A percentile compares a stretch with the other conserved stretches of the same genome.
Conservation (phyloP, 1,140 invertebrate genomes). For the Trachymyrmex cornetzi region DNA sequence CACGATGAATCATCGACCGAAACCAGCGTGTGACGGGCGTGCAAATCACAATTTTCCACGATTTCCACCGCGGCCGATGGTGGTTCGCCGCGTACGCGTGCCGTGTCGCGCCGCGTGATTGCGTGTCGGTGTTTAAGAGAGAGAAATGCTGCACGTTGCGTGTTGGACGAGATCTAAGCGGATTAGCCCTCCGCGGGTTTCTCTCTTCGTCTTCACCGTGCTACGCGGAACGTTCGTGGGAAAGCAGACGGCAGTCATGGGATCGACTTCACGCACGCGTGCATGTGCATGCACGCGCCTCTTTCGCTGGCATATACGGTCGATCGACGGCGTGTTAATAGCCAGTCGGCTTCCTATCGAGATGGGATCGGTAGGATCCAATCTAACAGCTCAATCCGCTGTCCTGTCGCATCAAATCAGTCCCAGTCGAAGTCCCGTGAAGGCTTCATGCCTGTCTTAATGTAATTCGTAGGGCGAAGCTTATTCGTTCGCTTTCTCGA, state of each 20-base stretch:
- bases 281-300: slow-evolving; percentile 40
- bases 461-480: slow-evolving; percentile 47
- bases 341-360: slow-evolving; percentile 30
- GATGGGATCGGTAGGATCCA: slow-evolving; percentile 40
- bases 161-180: slow-evolving; percentile 75
- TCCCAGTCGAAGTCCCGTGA: neutral
- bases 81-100: slow-evolving; percentile 37
- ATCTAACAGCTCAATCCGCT: slow-evolving; percentile 60
- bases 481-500: neutral
- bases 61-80: slow-evolving; percentile 66
- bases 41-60: slow-evolving; percentile 75
- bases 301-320: neutral
- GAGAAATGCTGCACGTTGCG: slow-evolving; percentile 55
- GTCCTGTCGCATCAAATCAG: slow-evolving; percentile 52
- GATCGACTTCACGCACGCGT: slow-evolving; percentile 45
- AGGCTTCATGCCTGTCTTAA: slow-evolving; percentile 18
- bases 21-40: slow-evolving; percentile 65
- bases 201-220: slow-evolving; percentile 9
- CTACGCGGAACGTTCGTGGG: slow-evolving; percentile 62
- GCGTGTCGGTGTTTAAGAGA: slow-evolving; percentile 60
- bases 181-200: slow-evolving; percentile 69
- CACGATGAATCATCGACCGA: slow-evolving; percentile 67
- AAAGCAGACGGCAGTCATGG: slow-evolving; percentile 55
- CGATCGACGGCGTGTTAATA: slow-evolving; percentile 52
- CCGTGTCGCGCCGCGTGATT: slow-evolving; percentile 19